Conservation (phyloP, 2,797 vertebrate genomes). For the Dromococcyx pavoninus region DNA sequence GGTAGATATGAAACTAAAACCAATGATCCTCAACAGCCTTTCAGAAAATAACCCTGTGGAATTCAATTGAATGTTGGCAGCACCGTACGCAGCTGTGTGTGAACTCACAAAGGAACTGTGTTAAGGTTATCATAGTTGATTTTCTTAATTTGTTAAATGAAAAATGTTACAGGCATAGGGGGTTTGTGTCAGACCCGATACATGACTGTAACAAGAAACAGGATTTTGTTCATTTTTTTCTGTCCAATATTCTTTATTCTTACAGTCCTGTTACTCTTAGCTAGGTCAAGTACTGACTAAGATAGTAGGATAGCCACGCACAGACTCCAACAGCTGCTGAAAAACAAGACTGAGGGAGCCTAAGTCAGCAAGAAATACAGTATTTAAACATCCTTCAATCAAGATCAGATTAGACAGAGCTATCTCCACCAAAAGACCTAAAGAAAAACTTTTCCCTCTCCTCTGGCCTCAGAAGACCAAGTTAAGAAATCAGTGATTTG, state of each 20-base stretch:
- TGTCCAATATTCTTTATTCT: not conserved
- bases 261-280: not conserved
- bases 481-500: not conserved
- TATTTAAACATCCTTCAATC: not conserved
- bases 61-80: too few species aligned
- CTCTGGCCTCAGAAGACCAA: not conserved
- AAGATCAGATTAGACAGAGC: not conserved
- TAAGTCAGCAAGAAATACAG: not conserved
- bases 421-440: not conserved
- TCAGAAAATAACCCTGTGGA: too few species aligned
- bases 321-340: not conserved
- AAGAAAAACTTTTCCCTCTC: not conserved
- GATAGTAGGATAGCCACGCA: not conserved
- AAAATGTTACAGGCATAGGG: too few species aligned
- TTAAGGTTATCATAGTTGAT: too few species aligned
- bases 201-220: not conserved
- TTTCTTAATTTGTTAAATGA: too few species aligned
- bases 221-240: not conserved
- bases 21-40: too few species aligned
- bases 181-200: too few species aligned
- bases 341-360: not conserved
- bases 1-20: too few species aligned
- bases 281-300: not conserved
- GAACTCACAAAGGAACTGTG: too few species aligned
- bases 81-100: too few species aligned